phyloP scores from a whole-genome alignment of 2,797 vertebrate genomes.

The Bovichtus variegatus region DNA sequence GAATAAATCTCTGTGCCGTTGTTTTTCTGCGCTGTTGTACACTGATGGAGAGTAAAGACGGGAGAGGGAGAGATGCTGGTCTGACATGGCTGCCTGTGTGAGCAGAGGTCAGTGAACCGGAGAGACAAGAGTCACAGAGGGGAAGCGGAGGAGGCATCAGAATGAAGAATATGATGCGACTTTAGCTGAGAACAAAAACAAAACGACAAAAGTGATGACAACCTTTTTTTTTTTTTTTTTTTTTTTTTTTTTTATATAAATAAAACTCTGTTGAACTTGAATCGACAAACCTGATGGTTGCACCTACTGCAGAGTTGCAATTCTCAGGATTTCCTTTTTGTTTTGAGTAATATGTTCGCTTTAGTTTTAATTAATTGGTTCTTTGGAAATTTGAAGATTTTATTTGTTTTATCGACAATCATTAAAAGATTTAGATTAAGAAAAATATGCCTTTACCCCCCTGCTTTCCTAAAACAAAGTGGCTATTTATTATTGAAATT shows the following conservation, averaged over 20 bases:
- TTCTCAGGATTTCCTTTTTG: no score
- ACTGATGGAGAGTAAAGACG: conserved; percentile 44
- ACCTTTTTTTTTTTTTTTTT: conserved; percentile 11
- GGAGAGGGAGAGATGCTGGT: conserved; percentile 44
- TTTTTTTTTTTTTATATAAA: no score
- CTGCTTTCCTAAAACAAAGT: no score
- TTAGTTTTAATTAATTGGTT: background rate
- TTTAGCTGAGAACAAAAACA: conserved; percentile 21
- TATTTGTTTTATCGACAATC: background rate
- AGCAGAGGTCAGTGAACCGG: conserved; percentile 57
- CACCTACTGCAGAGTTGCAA: background rate
- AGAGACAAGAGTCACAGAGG: conserved; percentile 43
- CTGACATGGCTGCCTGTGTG: conserved; percentile 53
- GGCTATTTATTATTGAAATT: no score
- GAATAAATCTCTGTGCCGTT: conserved; percentile 34
- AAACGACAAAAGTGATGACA: conserved; percentile 18
- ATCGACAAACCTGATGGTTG: background rate
- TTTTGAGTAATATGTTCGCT: background rate
- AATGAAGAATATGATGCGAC: conserved; percentile 52
- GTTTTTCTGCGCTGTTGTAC: conserved; percentile 39
- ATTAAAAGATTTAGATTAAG: no score
- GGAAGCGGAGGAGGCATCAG: conserved; percentile 27
- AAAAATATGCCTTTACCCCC: no score
- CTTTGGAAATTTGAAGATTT: background rate
- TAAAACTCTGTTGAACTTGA: background rate